Percentiles rank a stretch among this genome's conserved stretches.
These are phyloP conservation scores for Centropristis striata DNA, from an alignment of 2,113 vertebrate genomes.

Conservation along the genomic window DNA sequence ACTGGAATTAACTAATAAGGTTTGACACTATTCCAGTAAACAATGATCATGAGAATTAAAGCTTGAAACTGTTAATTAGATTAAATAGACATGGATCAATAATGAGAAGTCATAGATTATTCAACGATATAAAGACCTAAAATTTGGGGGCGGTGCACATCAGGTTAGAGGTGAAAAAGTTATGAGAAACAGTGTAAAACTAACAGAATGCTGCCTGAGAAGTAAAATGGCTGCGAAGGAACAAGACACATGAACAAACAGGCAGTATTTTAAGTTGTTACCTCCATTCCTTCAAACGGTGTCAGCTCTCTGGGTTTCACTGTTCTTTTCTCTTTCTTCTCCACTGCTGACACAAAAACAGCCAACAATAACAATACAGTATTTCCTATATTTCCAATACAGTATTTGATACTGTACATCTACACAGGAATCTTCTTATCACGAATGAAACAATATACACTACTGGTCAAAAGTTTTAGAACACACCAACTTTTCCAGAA, in stretches of 20 bases:
- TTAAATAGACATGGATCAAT: neutral
- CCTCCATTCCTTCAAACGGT: constrained; percentile 98
- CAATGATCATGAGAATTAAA: neutral
- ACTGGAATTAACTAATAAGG: neutral
- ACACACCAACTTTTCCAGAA: too few relatives aligned
- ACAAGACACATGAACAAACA: neutral
- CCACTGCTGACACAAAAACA: constrained; percentile 52
- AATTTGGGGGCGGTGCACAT: neutral
- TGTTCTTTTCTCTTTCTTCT: constrained; percentile 92
- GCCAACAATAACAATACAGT: neutral
- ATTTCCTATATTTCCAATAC: too few relatives aligned
- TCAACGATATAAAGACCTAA: neutral
- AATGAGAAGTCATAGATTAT: neutral
- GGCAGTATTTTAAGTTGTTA: constrained; percentile 71
- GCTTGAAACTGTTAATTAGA: too few relatives aligned
- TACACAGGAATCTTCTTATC: neutral
- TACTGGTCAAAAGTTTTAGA: too few relatives aligned
- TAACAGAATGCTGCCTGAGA: neutral
- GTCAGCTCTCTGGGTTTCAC: constrained; percentile 94
- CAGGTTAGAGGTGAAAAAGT: neutral
- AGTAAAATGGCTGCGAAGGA: neutral
- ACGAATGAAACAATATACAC: neutral
- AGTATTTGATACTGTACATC: neutral
- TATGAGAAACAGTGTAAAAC: neutral
- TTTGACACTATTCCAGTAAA: neutral